Conservation (phyloP, 2,113 vertebrate genomes). For the Sclerurus mexicanus region DNA sequence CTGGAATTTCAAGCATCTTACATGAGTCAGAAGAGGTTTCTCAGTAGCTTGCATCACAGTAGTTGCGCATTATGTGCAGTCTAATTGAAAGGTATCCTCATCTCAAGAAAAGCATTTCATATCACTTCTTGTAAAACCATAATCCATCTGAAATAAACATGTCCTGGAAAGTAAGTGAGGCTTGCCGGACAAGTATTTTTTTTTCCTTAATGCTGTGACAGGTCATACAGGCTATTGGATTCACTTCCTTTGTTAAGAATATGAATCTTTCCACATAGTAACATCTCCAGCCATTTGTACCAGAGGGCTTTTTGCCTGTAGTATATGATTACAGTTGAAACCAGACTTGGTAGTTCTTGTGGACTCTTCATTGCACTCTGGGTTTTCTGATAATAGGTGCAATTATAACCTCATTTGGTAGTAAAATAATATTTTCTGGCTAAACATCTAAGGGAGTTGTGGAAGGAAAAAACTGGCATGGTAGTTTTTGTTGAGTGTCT, state of each 20-base stretch:
- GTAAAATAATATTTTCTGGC: not conserved
- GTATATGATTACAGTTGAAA: not conserved
- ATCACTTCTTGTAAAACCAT: not conserved
- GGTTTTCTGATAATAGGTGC: not conserved
- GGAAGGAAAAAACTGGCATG: accelerated
- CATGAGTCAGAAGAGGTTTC: not conserved
- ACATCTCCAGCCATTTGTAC: not conserved
- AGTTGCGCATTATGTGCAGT: not conserved
- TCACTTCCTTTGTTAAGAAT: not conserved
- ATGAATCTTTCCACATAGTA: not conserved
- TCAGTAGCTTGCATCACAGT: not conserved
- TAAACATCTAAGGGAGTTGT: not conserved
- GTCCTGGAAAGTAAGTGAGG: not conserved
- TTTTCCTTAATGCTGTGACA: not conserved
- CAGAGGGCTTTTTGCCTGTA: not conserved
- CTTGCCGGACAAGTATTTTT: not conserved
- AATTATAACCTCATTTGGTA: not conserved
- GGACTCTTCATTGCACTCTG: not conserved
- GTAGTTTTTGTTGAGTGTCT: not conserved
- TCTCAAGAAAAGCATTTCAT: not conserved
- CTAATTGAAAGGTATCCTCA: not conserved
- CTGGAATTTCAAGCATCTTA: not conserved
- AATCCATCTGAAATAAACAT: not conserved
- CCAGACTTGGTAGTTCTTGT: not conserved
- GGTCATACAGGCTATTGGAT: not conserved